phyloP scores from a whole-genome alignment of 2,888 invertebrate genomes.

The Coenonympha arcania region DNA sequence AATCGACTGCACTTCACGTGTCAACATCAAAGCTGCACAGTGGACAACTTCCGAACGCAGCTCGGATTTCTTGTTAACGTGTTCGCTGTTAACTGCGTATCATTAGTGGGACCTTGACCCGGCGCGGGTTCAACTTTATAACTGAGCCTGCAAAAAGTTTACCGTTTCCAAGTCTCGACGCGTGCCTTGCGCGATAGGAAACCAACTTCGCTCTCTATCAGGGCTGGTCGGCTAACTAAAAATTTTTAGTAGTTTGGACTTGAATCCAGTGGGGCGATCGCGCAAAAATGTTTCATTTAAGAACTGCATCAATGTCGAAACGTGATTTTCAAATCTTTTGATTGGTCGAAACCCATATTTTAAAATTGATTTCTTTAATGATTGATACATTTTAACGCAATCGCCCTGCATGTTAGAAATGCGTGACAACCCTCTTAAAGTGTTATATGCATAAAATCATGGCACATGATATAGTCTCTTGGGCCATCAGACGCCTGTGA shows the following conservation, averaged over 20 bases:
- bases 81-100: background rate
- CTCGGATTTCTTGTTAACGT: background rate
- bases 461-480: too few relatives aligned
- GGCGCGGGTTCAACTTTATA: constrained; percentile 44
- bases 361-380: too few relatives aligned
- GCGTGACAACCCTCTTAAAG: too few relatives aligned
- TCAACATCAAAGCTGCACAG: background rate
- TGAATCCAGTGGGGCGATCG: too few relatives aligned
- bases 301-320: too few relatives aligned
- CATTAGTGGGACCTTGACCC: constrained; percentile 41
- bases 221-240: constrained; percentile 8
- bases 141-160: constrained; percentile 35
- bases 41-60: background rate
- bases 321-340: too few relatives aligned
- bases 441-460: too few relatives aligned
- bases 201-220: constrained; percentile 65
- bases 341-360: too few relatives aligned
- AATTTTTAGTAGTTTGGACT: background rate
- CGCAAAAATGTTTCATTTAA: too few relatives aligned
- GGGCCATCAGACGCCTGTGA: too few relatives aligned
- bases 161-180: constrained; percentile 30
- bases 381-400: too few relatives aligned
- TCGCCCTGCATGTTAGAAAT: too few relatives aligned
- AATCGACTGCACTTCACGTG: background rate
- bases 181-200: constrained; percentile 40